phyloP scores from a whole-genome alignment of 2,797 vertebrate species.

The Rhinichthys osculus region DNA sequence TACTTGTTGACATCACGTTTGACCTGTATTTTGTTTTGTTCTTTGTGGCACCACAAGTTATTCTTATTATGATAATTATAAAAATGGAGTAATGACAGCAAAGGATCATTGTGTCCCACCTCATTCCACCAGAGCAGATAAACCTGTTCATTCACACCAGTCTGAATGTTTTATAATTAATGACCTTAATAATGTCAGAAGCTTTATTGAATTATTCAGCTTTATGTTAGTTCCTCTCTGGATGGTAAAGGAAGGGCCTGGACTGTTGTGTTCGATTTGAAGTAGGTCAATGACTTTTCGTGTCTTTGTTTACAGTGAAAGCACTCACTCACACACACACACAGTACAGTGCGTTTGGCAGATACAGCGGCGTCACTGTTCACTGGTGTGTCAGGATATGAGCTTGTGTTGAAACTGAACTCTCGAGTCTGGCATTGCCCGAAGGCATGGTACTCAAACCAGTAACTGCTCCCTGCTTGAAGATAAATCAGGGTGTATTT shows the following conservation, averaged over 20 bases:
- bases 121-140: constrained; percentile 29
- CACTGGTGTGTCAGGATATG: constrained; percentile 19
- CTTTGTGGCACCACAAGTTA: not conserved
- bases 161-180: constrained; percentile 9
- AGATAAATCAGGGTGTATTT: constrained; percentile 23
- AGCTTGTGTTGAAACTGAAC: constrained; percentile 41
- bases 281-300: constrained; percentile 47
- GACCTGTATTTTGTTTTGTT: not conserved
- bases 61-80: not conserved
- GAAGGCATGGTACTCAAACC: constrained; percentile 8
- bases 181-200: constrained; percentile 36
- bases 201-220: constrained; percentile 24
- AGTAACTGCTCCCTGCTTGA: not conserved
- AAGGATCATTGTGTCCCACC: constrained; percentile 20
- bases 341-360: constrained; percentile 29
- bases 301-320: constrained; percentile 58
- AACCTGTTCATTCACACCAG: constrained; percentile 21
- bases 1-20: not conserved
- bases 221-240: not conserved
- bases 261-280: constrained; percentile 33
- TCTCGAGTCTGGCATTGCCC: constrained; percentile 10
- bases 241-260: constrained; percentile 8
- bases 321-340: not conserved
- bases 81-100: not conserved
- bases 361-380: constrained; percentile 50